phyloP scores from a whole-genome alignment of 2,113 vertebrate species.

The Crotalus tigris region DNA sequence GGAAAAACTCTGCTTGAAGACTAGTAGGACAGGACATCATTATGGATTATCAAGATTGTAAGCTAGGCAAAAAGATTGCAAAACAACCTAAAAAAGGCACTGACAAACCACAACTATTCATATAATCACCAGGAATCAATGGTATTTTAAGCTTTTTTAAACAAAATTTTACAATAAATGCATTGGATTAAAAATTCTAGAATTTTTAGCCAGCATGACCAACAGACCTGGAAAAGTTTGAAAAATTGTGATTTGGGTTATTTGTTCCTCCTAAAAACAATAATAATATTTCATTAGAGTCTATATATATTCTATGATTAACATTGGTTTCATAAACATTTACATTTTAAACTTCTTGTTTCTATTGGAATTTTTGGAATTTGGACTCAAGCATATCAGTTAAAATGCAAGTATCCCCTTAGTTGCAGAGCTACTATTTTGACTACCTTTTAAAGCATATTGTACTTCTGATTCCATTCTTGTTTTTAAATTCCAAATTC shows the following conservation, averaged over 20 bases:
- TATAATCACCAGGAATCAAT: not conserved
- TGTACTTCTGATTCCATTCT: not conserved
- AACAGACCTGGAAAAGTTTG: not conserved
- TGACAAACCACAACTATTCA: not conserved
- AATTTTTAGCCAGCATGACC: not conserved
- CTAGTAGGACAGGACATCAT: not conserved
- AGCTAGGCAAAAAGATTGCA: not conserved
- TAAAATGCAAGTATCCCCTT: not conserved
- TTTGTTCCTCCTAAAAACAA: not conserved
- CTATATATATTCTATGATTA: not conserved
- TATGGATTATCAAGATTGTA: not conserved
- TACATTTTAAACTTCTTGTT: not conserved
- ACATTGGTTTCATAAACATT: not conserved
- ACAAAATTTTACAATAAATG: not conserved
- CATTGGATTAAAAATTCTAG: not conserved
- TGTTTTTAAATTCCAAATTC: not conserved
- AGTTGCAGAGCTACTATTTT: not conserved
- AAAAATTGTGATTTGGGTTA: not conserved
- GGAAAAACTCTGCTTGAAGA: not conserved
- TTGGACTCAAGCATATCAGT: not conserved
- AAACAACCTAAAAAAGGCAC: not conserved
- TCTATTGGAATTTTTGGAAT: not conserved
- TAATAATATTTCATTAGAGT: not conserved
- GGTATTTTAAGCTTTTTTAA: not conserved
- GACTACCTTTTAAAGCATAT: not conserved